Evolutionary conservation across 2,797 vertebrate species (phyloP), one percentile per base, ranked within the genome.

Genomic region (Leuciscus waleckii): DNA sequence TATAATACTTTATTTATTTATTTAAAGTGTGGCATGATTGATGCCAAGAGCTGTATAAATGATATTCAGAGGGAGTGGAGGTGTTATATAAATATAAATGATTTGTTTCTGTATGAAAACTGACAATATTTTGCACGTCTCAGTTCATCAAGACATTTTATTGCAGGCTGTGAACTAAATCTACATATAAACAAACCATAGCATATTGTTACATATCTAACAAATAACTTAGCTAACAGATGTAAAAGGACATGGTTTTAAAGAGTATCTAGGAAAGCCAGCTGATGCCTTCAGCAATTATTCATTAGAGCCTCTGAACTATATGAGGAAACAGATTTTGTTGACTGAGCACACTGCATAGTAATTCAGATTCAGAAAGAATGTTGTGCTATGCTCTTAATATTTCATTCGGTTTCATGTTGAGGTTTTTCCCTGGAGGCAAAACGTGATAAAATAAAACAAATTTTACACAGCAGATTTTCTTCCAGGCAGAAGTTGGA

Each of bases 381-480:
- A 54, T 83, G 46, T 74, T 85, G 84, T 49, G 56, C 49, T 86
- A 39, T 81, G 79, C 56, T 46, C 49, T 86, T 76, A 86, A 81
- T 84, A 86, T 84, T 86, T 86, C 73, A 84, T 78, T 46, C 11
- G 39, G 81, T 73, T 81, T 73, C 46, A 77, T 78, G 65, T 80
- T 75, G 87, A 79, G 87, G 75, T 83, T 84, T 82, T 79, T 81
- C 80, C 82, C 61, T 23, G 37, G 76, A 68, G 83, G 79, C 68
- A 14, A 82, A 85, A 82, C 46, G 75, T 85, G 84, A 88, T 88
- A 74, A 88, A 85, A 85, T 79, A 61, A 82, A 79, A 87, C 77
- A 87, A 73, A 85, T 78, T 84, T 61, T 80, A 73, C 56, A 77
- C 65, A 39, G 63, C 58, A 76, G 65, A 51, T 65, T 75, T 82